phyloP scores from a whole-genome alignment of 35 echinoderm and acorn worm species.

The Ophiothrix spiculata region DNA sequence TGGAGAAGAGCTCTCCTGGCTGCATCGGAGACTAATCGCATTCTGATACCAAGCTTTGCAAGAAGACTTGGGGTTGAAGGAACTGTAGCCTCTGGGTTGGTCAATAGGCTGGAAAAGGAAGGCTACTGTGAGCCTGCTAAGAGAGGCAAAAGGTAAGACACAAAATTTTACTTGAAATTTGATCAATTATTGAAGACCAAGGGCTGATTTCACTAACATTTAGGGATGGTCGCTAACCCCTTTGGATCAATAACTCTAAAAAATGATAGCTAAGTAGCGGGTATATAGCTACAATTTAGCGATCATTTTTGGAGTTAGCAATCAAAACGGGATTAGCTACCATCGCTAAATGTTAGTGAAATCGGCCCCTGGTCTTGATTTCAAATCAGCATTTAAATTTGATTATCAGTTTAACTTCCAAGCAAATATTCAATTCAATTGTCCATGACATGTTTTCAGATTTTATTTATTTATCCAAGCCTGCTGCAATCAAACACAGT shows the following conservation, averaged over 20 bases:
- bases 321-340: too few species aligned
- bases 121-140: conserved; percentile 52
- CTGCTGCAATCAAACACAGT: too few species aligned
- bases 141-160: conserved; percentile 78
- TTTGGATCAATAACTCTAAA: not conserved
- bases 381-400: not conserved
- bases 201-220: too few species aligned
- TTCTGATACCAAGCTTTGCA: conserved; percentile 56
- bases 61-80: conserved; percentile 73
- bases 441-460: not conserved
- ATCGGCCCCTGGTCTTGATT: not conserved
- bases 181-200: too few species aligned
- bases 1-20: conserved; percentile 75
- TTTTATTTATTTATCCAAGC: too few species aligned
- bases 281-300: too few species aligned
- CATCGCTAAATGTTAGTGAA: too few species aligned
- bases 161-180: not conserved
- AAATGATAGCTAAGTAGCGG: not conserved
- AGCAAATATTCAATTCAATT: not conserved
- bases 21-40: conserved; percentile 54
- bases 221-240: too few species aligned
- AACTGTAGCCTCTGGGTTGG: conserved; percentile 67
- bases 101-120: conserved; percentile 85
- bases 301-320: too few species aligned
- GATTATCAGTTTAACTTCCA: not conserved